phyloP scores from a whole-genome alignment of 2,888 invertebrate species.

The Teleiodes luculella region DNA sequence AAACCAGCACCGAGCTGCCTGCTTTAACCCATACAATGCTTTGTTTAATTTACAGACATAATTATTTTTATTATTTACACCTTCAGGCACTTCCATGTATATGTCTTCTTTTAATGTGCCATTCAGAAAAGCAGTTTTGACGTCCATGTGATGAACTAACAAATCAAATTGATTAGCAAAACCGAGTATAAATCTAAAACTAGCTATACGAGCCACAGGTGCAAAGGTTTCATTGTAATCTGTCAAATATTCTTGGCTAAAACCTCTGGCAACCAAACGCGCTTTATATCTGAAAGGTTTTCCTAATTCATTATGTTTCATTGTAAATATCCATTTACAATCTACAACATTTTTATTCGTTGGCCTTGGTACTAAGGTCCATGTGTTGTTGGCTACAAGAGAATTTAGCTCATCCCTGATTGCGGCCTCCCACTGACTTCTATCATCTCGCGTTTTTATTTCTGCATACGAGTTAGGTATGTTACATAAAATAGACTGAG shows the following conservation, averaged over 20 bases:
- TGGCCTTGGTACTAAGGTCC: too few species aligned
- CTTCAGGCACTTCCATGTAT: conserved; percentile 30
- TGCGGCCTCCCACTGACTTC: too few species aligned
- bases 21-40: conserved; percentile 29
- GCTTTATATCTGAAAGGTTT: conserved; percentile 28
- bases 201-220: conserved; percentile 30
- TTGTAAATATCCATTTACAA: conserved; percentile 29
- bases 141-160: conserved; percentile 26
- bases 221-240: conserved; percentile 36
- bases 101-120: conserved; percentile 28
- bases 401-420: too few species aligned
- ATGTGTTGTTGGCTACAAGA: too few species aligned
- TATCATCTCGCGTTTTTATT: too few species aligned
- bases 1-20: conserved; percentile 27
- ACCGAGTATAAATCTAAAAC: too few species aligned
- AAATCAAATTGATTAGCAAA: conserved; percentile 29
- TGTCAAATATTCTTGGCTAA: conserved; percentile 29
- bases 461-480: too few species aligned
- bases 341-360: too few species aligned
- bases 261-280: conserved; percentile 34
- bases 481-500: too few species aligned
- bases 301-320: conserved; percentile 28
- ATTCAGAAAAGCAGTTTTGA: conserved; percentile 29
- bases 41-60: conserved; percentile 34
- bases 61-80: conserved; percentile 19